A percentile compares a stretch with the other conserved stretches of the same genome.
Conservation (phyloP, 2,113 vertebrate genomes). For the Pteropus alecto region DNA sequence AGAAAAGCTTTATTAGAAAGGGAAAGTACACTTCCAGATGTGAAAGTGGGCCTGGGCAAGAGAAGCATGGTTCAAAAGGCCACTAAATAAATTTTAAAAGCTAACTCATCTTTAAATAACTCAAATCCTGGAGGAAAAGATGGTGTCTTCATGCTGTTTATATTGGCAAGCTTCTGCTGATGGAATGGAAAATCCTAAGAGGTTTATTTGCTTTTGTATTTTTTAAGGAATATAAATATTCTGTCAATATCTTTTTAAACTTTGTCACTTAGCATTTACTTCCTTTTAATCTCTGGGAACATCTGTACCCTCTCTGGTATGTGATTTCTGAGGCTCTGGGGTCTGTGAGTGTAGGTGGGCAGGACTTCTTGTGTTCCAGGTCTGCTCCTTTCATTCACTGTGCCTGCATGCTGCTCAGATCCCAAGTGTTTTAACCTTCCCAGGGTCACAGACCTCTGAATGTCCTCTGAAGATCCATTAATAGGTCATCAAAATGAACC, state of each 20-base stretch:
- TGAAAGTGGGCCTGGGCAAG: no score
- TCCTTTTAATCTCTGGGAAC: not conserved
- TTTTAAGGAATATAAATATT: not conserved
- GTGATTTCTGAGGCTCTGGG: not conserved
- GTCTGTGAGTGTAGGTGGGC: not conserved
- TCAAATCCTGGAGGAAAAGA: not conserved
- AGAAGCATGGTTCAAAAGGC: no score
- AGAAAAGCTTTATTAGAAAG: no score
- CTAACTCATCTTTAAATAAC: not conserved
- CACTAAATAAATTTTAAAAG: not conserved
- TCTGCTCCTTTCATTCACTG: rapidly evolving
- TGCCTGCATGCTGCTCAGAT: rapidly evolving
- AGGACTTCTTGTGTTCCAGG: not conserved
- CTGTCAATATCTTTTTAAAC: not conserved
- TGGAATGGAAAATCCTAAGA: not conserved
- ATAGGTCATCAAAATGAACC: not conserved
- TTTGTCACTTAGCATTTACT: not conserved
- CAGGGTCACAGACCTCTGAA: no score
- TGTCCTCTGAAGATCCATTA: not conserved
- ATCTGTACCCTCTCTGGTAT: not conserved
- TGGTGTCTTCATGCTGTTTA: not conserved
- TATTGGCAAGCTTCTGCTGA: not conserved
- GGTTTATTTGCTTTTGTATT: not conserved
- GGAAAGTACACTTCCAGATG: no score
- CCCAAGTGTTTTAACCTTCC: not conserved